Evolutionary conservation across 2,888 invertebrate species (phyloP), one percentile per base, ranked within the genome.

Genomic region (Heliconius hortense): DNA sequence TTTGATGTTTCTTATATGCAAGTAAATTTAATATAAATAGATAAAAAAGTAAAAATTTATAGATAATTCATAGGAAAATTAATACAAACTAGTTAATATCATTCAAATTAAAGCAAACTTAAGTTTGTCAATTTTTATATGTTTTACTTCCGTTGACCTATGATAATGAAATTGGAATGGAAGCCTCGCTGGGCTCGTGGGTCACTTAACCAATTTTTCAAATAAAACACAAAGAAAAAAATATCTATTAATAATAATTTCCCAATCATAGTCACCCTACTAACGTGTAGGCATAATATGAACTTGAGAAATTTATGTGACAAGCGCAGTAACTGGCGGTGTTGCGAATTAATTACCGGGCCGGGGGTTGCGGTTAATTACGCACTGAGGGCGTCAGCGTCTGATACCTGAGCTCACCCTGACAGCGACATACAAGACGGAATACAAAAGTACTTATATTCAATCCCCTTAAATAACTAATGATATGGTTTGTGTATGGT

Each of bases 301-400:
- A 86, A 87, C 87, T 87, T 89, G 90, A 90, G 87, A 88, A 90
- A 91, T 91, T 90, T 91, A 90, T 91, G 90, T 89, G 90, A 90
- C 90, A 90, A 83, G 85, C 86, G 83, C 83, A 85, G 87, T 88
- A 88, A 86, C 87, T 86, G 84, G 85, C 84, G 87, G 84, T 85
- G 87, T 89, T 86, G 86, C 87, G 88, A 81, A 82, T 90, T 91
- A 91, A 92, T 91, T 90, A 90, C 88, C 79, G 79, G 82, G 85
- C 85, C 84, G 85, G 85, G 85, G 84, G 85, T 80, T 84, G 86
- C 82, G 89, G 87, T 87, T 89, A 90, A 89, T 90, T 90, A 83
- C 85, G 86, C 84, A 84, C 77, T 35, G 69, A 69, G 85, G 80
- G 59, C 56, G 69, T 71, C 39, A 71, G 70, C 31, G 35, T 75